Evolutionary conservation across 2,797 vertebrate genomes (phyloP), one percentile per base, ranked within the genome.

Genomic region (Pagetopsis macropterus): DNA sequence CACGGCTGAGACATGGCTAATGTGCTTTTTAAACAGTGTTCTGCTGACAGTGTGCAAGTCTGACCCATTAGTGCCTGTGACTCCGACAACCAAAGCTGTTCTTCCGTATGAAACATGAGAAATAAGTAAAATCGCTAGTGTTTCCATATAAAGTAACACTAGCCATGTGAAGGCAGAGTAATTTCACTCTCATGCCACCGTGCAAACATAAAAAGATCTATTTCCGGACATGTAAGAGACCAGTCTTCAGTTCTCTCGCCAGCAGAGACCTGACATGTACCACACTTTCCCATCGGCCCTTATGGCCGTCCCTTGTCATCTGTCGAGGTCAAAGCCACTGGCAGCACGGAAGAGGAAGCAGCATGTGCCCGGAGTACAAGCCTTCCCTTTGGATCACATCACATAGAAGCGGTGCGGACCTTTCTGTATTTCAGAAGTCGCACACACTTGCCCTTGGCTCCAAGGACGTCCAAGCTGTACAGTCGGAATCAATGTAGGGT

Each of bases 301-400:
- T n/a, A 45, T 78, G 75, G 68, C 65, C 52, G 3, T 50, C 55
- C 12, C 49, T 61, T 52, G 76, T 84, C 84, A 77, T 89, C 82
- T 89, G 88, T 66, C 71, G 84, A 89, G 87, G 90, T 90, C 87
- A 91, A 37, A 70, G 84, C 84, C 82, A 31, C 75, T 64, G 87
- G 82, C 86, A 81, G 83, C 44, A 68, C 15, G 41, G 78, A 80
- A 61, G 82, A 90, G 84, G 83, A 84, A 84, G 54, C 83, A 83
- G 81, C 82, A 21, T 71, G 82, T 56, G 82, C 81, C 82, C 11
- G 58, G 67, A 83, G 79, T 80, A 60, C 69, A 19, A 75, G 72
- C 81, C 84, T 57, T 92, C 86, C 72, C 75, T 75, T 91, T 65
- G 72, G 72, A 90, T 88, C 87, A 70, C 68, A 58, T 92, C 81